Evolutionary conservation across 2,113 vertebrate genomes (phyloP), one percentile per base, ranked within the genome.

Genomic region (human (Homo sapiens)): DNA sequence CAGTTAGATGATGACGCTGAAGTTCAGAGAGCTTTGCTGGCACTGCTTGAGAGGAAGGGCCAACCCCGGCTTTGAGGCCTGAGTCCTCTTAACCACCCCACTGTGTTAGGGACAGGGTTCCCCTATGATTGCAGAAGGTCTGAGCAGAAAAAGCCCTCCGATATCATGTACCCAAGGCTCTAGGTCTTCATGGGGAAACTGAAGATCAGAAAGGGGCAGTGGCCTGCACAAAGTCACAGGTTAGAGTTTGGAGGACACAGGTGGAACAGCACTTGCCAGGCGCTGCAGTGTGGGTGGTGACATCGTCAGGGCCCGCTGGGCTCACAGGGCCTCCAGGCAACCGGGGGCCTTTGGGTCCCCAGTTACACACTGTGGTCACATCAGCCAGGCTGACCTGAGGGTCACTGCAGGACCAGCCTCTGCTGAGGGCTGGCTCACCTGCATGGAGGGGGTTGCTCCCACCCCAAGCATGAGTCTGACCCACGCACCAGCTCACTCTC

Each of bases 21-120:
- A 40, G 70, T n/a, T 61, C 84, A 76, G 76, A 86, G 61, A 79
- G 55, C n/a, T 91, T 92, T 32, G 38, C 92, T 83, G 83, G 94
- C 83, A 61, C 81, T 78, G 84, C 82, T 27, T 8, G 82, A 75
- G 22, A 88, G 61, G 38, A 85, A 72, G n/a, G 82, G 20, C 83
- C 4, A 30, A 43, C n/a, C 64, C 83, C 43, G 43, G 52, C 92
- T 35, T 75, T 12, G 85, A 86, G 17, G 68, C 85, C 32, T 35
- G 16, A 73, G 86, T 61, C 68, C 89, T 92, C 73, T 23, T 48
- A 79, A n/a, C 13, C 73, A 4, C 66, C 45, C 38, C 3, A 2
- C n/a, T 40, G 57, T 87, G 70, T 61, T 64, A 75, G 61, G 83
- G 61, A 84, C 83, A 87, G 70, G 38, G 64, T 5, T 83, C 68